phyloP scores from a whole-genome alignment of 2,113 vertebrate species.

The Crotalus helleri region DNA sequence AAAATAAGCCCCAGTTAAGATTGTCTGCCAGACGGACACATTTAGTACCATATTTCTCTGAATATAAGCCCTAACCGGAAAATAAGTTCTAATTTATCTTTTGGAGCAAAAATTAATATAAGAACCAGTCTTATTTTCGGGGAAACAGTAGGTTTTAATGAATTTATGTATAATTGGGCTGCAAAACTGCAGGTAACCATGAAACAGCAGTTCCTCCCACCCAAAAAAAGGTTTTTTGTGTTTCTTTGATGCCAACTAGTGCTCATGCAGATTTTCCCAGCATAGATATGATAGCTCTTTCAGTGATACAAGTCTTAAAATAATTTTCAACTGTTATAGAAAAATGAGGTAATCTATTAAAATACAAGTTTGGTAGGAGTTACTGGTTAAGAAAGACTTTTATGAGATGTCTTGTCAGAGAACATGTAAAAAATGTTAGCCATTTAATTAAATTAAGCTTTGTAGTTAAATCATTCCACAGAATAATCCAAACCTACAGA shows the following conservation, averaged over 20 bases:
- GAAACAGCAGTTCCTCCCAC: background rate
- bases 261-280: background rate
- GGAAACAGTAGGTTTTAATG: background rate
- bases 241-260: background rate
- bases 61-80: too few relatives aligned
- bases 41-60: too few relatives aligned
- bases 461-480: background rate
- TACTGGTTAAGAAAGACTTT: background rate
- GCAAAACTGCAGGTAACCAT: background rate
- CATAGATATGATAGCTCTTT: background rate
- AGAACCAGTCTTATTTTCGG: too few relatives aligned
- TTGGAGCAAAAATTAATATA: too few relatives aligned
- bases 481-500: background rate
- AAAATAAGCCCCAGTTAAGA: too few relatives aligned
- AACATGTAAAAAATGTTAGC: background rate
- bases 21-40: too few relatives aligned
- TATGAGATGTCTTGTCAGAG: background rate
- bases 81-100: too few relatives aligned
- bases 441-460: background rate
- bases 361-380: background rate
- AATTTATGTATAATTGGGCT: background rate
- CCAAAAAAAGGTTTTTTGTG: background rate
- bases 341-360: background rate
- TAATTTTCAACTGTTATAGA: background rate
- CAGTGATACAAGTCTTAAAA: background rate